phyloP scores from a whole-genome alignment of 2,888 invertebrate species.

The Stramonita haemastoma region DNA sequence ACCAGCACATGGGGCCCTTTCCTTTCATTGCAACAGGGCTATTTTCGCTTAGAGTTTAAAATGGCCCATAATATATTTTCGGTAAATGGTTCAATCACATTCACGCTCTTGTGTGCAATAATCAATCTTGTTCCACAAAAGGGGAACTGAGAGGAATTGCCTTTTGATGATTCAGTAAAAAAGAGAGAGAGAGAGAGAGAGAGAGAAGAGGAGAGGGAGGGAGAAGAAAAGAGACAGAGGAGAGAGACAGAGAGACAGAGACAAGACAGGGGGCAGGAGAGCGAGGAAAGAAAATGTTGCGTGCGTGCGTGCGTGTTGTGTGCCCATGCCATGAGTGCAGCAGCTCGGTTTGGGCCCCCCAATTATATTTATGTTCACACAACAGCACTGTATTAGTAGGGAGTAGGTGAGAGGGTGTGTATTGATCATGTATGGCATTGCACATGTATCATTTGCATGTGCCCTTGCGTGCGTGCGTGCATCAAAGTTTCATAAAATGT shows the following conservation, averaged over 20 bases:
- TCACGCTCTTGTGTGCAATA: not conserved
- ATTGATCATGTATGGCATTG: not conserved
- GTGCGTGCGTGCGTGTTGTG: not conserved
- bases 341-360: too few relatives aligned
- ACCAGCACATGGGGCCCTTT: not conserved
- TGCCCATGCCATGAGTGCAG: not conserved
- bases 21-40: not conserved
- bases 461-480: too few relatives aligned
- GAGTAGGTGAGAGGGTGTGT: too few relatives aligned
- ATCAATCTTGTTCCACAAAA: not conserved
- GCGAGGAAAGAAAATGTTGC: not conserved
- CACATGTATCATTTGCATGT: too few relatives aligned
- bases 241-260: not conserved
- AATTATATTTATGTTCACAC: too few relatives aligned
- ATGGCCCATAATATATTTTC: not conserved
- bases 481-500: too few relatives aligned
- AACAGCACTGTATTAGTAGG: too few relatives aligned
- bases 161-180: too few relatives aligned
- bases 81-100: not conserved
- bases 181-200: too few relatives aligned
- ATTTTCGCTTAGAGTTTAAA: not conserved
- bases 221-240: slow-evolving; percentile 15
- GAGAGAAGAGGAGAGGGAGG: too few relatives aligned
- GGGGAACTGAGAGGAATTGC: too few relatives aligned
- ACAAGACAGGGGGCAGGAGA: too few relatives aligned